Conservation (phyloP, 2,113 vertebrate species). For the Dolichotis patagonum region DNA sequence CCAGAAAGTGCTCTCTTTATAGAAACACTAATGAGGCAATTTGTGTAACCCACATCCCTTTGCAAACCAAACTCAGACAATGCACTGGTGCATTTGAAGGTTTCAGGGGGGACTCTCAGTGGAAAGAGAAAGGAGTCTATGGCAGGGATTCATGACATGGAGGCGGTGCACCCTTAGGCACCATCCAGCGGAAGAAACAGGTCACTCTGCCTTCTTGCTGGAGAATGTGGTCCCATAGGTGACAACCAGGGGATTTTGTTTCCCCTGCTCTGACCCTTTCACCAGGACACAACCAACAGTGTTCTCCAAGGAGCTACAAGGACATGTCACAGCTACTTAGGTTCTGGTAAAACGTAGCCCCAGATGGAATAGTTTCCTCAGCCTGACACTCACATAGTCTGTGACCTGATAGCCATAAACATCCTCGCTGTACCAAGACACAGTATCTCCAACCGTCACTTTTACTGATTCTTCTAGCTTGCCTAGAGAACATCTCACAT, state of each 20-base stretch:
- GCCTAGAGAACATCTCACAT: not conserved
- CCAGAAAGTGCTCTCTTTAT: not conserved
- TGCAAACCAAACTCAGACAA: slow-evolving; percentile 40
- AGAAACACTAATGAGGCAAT: slow-evolving; percentile 45
- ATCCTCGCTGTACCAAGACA: not conserved
- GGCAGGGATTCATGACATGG: not conserved
- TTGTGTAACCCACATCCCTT: not conserved
- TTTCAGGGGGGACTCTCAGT: not conserved
- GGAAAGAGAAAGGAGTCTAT: slow-evolving; percentile 35
- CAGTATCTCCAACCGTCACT: not conserved
- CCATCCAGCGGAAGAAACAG: not conserved
- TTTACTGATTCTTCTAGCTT: not conserved
- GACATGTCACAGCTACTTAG: not conserved
- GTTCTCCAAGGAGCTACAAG: not conserved
- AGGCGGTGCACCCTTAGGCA: not conserved
- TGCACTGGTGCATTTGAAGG: not conserved
- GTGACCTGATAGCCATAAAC: not conserved
- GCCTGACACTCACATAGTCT: not conserved
- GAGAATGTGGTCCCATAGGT: not conserved
- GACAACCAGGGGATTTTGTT: not conserved
- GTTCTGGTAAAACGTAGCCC: not conserved
- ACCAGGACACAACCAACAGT: not conserved
- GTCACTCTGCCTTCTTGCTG: not conserved
- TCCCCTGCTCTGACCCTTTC: not conserved
- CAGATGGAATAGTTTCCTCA: not conserved